Conservation (phyloP, 2,888 invertebrate species). For the Tetropium fuscum region DNA sequence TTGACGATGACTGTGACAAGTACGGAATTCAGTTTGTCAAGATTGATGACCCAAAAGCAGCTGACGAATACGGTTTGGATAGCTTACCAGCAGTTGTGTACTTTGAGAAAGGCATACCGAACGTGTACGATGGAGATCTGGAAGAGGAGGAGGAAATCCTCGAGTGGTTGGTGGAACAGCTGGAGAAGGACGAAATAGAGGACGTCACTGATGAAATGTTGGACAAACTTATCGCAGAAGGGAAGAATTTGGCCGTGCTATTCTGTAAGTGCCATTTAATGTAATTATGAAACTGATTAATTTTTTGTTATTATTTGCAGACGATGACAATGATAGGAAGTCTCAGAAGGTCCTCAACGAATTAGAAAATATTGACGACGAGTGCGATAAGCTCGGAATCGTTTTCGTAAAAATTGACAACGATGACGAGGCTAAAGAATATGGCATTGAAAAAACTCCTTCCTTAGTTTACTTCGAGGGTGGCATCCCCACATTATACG, state of each 20-base stretch:
- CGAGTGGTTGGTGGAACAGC: constrained; percentile 88
- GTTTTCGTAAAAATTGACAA: constrained; percentile 95
- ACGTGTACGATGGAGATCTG: constrained; percentile 90
- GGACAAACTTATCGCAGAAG: constrained; percentile 88
- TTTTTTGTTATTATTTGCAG: constrained; percentile 69
- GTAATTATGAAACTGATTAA: constrained; percentile 4
- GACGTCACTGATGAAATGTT: constrained; percentile 96
- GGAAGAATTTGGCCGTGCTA: constrained; percentile 88
- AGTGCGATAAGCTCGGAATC: constrained; percentile 89
- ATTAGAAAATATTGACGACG: constrained; percentile 94
- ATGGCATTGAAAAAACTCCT: constrained; percentile 90
- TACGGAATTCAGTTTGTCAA: constrained; percentile 94
- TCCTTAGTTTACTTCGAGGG: constrained; percentile 85
- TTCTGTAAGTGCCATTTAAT: constrained; percentile 77
- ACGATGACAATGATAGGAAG: constrained; percentile 90
- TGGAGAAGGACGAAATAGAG: constrained; percentile 94
- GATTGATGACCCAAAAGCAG: constrained; percentile 88
- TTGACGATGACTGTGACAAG: constrained; percentile 93
- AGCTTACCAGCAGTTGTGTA: constrained; percentile 86
- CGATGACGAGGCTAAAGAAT: constrained; percentile 89
- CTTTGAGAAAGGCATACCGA: constrained; percentile 94
- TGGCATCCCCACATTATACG: constrained; percentile 80
- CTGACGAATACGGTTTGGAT: constrained; percentile 88
- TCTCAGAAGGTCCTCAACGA: constrained; percentile 88
- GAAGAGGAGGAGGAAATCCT: constrained; percentile 91